Percentiles rank a stretch among this genome's conserved stretches.
Conservation (phyloP, 2,797 vertebrate species). For the Pogonophryne albipinna region DNA sequence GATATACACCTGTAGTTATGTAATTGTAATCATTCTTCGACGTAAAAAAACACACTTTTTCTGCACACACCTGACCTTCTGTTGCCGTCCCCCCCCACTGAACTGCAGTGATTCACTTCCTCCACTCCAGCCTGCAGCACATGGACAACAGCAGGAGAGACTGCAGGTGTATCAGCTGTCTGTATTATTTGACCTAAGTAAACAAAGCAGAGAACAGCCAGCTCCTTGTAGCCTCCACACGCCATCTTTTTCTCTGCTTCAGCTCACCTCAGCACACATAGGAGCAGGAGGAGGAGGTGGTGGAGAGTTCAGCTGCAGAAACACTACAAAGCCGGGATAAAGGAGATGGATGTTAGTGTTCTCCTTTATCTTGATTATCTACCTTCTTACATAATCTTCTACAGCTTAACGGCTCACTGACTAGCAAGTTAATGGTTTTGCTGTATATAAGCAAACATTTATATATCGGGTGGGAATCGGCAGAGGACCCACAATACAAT, state of each 20-base stretch:
- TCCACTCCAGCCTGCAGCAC: constrained; percentile 15
- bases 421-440: background rate
- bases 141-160: constrained; percentile 23
- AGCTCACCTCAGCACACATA: constrained; percentile 37
- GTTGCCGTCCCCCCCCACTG: background rate
- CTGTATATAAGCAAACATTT: background rate
- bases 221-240: constrained; percentile 34
- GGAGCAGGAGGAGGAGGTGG: background rate
- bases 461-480: too few species aligned
- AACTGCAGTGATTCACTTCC: background rate
- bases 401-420: background rate
- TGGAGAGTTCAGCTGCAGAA: constrained; percentile 38
- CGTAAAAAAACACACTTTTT: background rate
- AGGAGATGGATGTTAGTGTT: constrained; percentile 47
- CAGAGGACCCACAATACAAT: too few species aligned
- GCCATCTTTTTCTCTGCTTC: constrained; percentile 34
- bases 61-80: background rate
- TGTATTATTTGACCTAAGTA: constrained; percentile 56
- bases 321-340: constrained; percentile 26
- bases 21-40: background rate
- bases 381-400: constrained; percentile 41
- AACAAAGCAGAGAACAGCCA: constrained; percentile 60
- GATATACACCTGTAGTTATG: background rate
- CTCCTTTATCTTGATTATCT: constrained; percentile 38
- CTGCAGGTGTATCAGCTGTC: constrained; percentile 45